Evolutionary conservation across 2,113 vertebrate genomes (phyloP).

Genomic region (Paramisgurnus dabryanus): DNA sequence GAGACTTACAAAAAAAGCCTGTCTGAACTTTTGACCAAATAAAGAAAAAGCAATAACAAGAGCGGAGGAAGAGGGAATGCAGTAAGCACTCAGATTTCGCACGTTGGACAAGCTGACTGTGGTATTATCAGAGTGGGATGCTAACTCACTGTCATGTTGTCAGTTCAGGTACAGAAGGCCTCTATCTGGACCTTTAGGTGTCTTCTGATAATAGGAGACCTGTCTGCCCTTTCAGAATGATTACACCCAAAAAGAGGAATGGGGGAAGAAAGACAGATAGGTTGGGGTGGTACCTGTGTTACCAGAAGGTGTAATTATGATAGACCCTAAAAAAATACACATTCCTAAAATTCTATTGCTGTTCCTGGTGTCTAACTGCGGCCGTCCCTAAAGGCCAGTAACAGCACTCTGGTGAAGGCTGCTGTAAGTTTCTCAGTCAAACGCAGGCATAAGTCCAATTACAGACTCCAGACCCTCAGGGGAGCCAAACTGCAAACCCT

Average conservation of each 20-base stretch:
- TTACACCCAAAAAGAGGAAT: conserved; percentile 30
- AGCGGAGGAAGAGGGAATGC: not conserved
- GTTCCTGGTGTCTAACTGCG: conserved; percentile 12
- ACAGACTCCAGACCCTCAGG: conserved; percentile 23
- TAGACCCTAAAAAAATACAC: conserved; percentile 31
- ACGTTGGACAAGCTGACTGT: conserved; percentile 23
- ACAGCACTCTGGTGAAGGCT: conserved; percentile 21
- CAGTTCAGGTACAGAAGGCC: conserved; percentile 29
- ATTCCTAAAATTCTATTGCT: conserved; percentile 40
- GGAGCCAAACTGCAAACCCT: conserved; percentile 10
- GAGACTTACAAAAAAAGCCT: not conserved
- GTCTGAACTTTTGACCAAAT: conserved; percentile 22
- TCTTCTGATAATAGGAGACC: conserved; percentile 45
- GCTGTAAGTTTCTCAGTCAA: conserved; percentile 33
- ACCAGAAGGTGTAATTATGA: conserved; percentile 46
- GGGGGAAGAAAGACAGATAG: not conserved
- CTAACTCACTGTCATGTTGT: conserved; percentile 47
- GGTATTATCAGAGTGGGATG: conserved; percentile 41
- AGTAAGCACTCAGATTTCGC: conserved; percentile 20
- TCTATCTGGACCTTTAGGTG: conserved; percentile 41
- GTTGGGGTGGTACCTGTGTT: conserved; percentile 28
- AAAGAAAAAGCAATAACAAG: conserved; percentile 12
- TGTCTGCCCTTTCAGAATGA: conserved; percentile 33
- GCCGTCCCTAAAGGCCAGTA: conserved; percentile 38
- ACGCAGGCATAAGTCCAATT: conserved; percentile 46